These are phyloP conservation scores for Trochalopteron elliotii DNA, from an alignment of 2,113 vertebrate species.

Conservation along the genomic window DNA sequence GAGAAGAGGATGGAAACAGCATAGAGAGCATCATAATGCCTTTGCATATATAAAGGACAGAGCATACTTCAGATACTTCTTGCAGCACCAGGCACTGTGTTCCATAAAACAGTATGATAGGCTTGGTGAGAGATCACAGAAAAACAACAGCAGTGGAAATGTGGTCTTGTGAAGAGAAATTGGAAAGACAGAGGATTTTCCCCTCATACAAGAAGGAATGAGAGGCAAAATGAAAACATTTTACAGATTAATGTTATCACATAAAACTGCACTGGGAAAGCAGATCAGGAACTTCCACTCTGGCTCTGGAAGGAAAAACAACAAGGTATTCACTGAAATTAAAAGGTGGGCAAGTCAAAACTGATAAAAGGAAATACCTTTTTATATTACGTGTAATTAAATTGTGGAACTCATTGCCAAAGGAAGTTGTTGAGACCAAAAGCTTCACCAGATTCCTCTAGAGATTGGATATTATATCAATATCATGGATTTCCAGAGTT, in stretches of 20 bases:
- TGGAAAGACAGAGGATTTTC: neutral
- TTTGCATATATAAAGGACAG: neutral
- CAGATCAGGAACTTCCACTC: conserved; percentile 8
- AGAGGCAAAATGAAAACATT: conserved; percentile 6
- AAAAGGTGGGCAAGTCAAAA: conserved; percentile 58
- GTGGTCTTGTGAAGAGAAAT: neutral
- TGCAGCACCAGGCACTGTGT: neutral
- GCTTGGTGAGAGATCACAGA: conserved; percentile 16
- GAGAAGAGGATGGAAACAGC: neutral
- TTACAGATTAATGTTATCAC: neutral
- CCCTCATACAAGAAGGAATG: neutral
- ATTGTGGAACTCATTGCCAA: conserved; percentile 29
- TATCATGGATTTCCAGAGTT: conserved; percentile 45
- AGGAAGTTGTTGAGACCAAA: conserved; percentile 60
- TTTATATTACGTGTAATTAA: conserved; percentile 61
- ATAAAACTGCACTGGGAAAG: neutral
- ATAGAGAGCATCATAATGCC: neutral
- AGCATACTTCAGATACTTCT: neutral
- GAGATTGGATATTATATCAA: conserved; percentile 58
- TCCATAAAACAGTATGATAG: neutral
- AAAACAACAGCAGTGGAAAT: conserved; percentile 22
- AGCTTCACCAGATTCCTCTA: conserved; percentile 36
- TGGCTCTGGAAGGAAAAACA: conserved; percentile 22
- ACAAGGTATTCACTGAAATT: conserved; percentile 24
- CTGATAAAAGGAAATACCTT: conserved; percentile 64